Conservation (phyloP, 2,113 vertebrate species). For the Tapirus terrestris region DNA sequence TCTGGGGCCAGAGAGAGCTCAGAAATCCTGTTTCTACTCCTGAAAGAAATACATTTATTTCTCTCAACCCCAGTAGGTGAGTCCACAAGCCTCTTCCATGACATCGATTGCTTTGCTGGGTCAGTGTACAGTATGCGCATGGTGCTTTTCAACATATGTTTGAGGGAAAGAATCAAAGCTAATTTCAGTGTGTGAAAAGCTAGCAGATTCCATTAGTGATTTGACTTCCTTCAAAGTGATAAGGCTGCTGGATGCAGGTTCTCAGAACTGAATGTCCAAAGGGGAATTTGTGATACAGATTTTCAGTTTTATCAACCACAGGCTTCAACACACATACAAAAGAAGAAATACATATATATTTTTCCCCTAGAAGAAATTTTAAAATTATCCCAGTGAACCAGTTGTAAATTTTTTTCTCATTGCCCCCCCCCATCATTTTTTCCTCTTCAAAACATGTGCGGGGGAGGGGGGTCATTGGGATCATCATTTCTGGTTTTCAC, state of each 20-base stretch:
- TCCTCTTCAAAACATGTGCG: constrained; percentile 82
- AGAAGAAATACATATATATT: constrained; percentile 60
- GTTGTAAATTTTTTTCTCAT: constrained; percentile 75
- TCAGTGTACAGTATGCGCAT: constrained; percentile 79
- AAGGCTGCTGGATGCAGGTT: constrained; percentile 85
- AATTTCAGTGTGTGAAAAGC: constrained; percentile 89
- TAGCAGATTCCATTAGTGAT: constrained; percentile 90
- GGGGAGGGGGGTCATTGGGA: constrained; percentile 77
- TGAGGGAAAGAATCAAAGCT: constrained; percentile 88
- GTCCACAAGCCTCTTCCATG: constrained; percentile 74
- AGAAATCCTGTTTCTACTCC: constrained; percentile 75
- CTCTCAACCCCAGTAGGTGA: constrained; percentile 79
- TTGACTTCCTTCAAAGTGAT: constrained; percentile 87
- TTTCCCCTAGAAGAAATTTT: constrained; percentile 77
- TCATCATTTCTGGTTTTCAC: constrained; percentile 81
- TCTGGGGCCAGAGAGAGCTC: constrained; percentile 63
- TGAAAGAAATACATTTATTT: constrained; percentile 64
- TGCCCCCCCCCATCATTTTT: constrained; percentile 82
- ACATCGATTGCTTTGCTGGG: constrained; percentile 83
- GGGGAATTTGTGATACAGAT: constrained; percentile 88
- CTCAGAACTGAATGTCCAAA: constrained; percentile 87
- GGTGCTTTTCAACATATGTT: constrained; percentile 87
- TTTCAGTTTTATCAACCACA: constrained; percentile 85
- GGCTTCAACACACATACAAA: constrained; percentile 74
- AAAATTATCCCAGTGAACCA: constrained; percentile 80